phyloP scores from a whole-genome alignment of 2,797 vertebrate species.

The Chiroxiphia lanceolata region DNA sequence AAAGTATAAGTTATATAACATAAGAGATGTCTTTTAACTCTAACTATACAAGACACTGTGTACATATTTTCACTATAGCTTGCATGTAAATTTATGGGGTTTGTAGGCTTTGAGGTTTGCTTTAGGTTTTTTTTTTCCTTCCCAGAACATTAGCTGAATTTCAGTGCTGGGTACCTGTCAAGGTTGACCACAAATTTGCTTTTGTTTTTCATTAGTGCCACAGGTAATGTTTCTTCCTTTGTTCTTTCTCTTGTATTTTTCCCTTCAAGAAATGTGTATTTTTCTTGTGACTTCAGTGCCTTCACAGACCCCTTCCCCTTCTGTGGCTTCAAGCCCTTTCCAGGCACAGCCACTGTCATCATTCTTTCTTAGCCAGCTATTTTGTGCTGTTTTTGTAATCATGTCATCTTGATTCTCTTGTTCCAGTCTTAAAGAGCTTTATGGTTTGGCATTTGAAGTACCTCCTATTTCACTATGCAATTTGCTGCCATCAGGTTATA shows the following conservation, averaged over 20 bases:
- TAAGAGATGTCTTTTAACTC: neutral
- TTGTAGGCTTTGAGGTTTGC: neutral
- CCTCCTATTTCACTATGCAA: neutral
- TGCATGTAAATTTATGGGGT: neutral
- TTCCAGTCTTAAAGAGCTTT: neutral
- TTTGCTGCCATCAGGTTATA: neutral
- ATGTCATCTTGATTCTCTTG: neutral
- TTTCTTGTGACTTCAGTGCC: neutral
- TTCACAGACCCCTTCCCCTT: neutral
- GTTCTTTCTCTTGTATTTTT: neutral
- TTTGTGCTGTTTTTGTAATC: neutral
- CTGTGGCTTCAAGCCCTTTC: neutral
- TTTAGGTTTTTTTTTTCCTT: neutral
- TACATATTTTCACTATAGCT: neutral
- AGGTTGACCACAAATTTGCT: neutral
- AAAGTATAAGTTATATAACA: fast-evolving
- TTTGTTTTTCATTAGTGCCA: neutral
- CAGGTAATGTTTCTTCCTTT: neutral
- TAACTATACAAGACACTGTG: neutral
- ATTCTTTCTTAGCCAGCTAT: neutral
- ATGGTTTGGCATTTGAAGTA: neutral
- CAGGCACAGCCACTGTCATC: neutral
- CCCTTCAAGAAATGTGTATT: neutral
- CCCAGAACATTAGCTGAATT: neutral
- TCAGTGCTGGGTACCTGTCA: neutral